Evolutionary conservation across 2,888 invertebrate genomes (phyloP), one percentile per base, ranked within the genome.

Genomic region (Meteorus cinctellus): DNA sequence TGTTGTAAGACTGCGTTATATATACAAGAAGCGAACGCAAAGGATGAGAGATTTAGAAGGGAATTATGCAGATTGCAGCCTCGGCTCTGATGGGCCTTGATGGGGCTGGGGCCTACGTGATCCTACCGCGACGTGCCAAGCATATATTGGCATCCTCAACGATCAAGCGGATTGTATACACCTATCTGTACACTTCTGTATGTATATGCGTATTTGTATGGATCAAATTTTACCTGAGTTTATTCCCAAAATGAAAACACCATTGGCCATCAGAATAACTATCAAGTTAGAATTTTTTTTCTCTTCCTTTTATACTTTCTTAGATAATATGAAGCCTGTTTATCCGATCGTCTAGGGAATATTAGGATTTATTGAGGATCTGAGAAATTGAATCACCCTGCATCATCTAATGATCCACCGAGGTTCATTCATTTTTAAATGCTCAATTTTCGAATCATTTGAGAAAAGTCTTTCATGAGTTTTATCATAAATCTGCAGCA

Each of bases 51-150:
- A 84, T 84, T 86, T 85, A 86, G 80, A 84, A 83, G 85, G 83
- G 83, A 88, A 89, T 89, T 89, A 89, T 89, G 89, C 86, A 89
- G 88, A 89, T 89, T 89, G 88, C 86, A 86, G 89, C 85, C 86
- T 86, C 86, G 85, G 83, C 83, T 83, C 86, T 86, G 88, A 88
- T 88, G 86, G 87, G 83, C 83, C 83, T 82, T 84, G 85, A 84
- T 84, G 84, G 84, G 81, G 81, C 82, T 79, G 73, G 80, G 78
- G 80, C 75, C 83, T 85, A 84, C 83, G 82, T 83, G 82, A 82
- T 82, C 80, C 77, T 77, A 75, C 74, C 76, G 81, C 81, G 84
- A 83, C 85, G 85, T 85, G 84, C 84, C 79, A 75, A 79, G 84
- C 83, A 84, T 83, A 83, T 82, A 81, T 82, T 78, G 80, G 78